phyloP scores from a whole-genome alignment of 2,113 vertebrate species.

The Quiscalus mexicanus region DNA sequence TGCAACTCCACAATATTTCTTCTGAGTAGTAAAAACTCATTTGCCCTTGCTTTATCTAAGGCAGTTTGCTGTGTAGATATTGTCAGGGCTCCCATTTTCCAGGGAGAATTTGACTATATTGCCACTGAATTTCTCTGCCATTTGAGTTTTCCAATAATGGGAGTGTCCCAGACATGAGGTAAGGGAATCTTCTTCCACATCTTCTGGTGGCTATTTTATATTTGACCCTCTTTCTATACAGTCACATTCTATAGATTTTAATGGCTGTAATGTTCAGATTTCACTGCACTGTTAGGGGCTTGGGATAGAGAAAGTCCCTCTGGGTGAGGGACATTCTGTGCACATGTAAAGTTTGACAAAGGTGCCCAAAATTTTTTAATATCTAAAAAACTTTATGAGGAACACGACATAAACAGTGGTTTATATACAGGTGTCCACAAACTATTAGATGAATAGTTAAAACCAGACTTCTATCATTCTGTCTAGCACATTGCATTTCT shows the following conservation, averaged over 20 bases:
- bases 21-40: slow-evolving; percentile 6
- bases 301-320: background rate
- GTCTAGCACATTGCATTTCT: background rate
- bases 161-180: background rate
- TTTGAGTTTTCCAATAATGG: background rate
- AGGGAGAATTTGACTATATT: background rate
- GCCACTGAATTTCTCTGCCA: background rate
- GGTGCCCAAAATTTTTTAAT: background rate
- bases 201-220: background rate
- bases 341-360: background rate
- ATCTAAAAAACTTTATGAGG: background rate
- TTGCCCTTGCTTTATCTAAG: background rate
- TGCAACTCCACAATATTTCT: background rate
- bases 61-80: background rate
- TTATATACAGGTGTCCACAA: background rate
- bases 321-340: background rate
- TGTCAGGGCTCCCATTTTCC: background rate
- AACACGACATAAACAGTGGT: background rate
- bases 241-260: background rate
- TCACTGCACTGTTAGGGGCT: background rate
- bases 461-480: background rate
- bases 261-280: background rate
- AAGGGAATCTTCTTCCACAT: background rate
- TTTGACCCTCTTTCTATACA: background rate
- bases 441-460: background rate